Evolutionary conservation across 1,140 invertebrate species (phyloP).

Genomic region (Macrobrachium rosenbergii): DNA sequence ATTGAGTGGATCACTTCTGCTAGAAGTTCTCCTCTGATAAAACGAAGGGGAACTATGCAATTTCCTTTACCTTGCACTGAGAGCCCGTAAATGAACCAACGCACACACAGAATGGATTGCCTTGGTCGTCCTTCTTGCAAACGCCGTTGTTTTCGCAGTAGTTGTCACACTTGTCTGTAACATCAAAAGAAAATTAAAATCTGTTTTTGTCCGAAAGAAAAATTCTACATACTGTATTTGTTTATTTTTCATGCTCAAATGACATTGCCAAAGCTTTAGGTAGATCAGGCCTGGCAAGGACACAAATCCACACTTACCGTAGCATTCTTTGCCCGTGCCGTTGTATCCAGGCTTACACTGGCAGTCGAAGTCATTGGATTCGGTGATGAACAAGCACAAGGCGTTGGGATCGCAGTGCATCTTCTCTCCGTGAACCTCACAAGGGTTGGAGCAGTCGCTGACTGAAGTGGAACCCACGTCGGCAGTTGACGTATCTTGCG

Average conservation of each 20-base stretch:
- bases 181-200: conserved; percentile 49
- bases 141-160: conserved; percentile 93
- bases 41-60: no score
- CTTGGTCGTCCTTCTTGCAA: conserved; percentile 81
- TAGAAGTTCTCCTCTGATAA: no score
- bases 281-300: conserved; percentile 23
- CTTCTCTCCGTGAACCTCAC: conserved; percentile 85
- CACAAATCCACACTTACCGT: conserved; percentile 31
- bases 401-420: conserved; percentile 91
- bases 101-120: conserved; percentile 73
- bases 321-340: conserved; percentile 85
- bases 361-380: conserved; percentile 88
- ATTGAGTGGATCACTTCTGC: not conserved
- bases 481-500: conserved; percentile 92
- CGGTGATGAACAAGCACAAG: conserved; percentile 86
- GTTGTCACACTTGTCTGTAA: conserved; percentile 85
- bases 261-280: no score
- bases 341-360: conserved; percentile 96
- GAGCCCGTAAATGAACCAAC: conserved; percentile 52
- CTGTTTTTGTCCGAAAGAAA: no score
- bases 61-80: conserved; percentile 45
- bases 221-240: no score
- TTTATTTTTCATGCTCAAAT: no score
- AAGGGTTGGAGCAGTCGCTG: conserved; percentile 92
- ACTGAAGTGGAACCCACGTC: conserved; percentile 82